A percentile compares a stretch with the other conserved stretches of the same genome.
phyloP scores from a whole-genome alignment of 2,113 vertebrate species.

The Podilymbus podiceps region DNA sequence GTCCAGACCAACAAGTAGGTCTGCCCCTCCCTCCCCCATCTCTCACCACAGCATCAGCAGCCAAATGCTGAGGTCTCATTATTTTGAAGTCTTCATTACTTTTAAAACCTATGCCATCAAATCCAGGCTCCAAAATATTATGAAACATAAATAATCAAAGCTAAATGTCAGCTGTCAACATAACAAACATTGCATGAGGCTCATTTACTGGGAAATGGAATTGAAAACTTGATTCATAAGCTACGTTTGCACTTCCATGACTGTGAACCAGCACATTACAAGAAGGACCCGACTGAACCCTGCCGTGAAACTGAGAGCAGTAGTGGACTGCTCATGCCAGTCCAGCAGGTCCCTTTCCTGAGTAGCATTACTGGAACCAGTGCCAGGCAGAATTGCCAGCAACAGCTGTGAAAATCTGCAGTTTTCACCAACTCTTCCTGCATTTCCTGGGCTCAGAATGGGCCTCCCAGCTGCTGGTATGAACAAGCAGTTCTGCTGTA shows the following conservation, averaged over 20 bases:
- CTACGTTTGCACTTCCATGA: not conserved
- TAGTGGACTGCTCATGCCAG: rapidly evolving
- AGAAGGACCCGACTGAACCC: rapidly evolving
- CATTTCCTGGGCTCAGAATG: not conserved
- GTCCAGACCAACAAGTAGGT: not conserved
- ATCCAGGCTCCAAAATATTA: not conserved
- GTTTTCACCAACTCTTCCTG: not conserved
- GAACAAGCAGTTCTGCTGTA: not conserved
- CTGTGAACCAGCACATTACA: not conserved
- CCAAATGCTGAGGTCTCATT: not conserved
- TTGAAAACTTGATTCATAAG: not conserved
- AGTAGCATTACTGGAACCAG: not conserved
- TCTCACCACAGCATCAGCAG: not conserved
- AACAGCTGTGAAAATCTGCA: not conserved
- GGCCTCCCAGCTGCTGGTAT: not conserved
- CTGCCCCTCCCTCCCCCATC: not conserved
- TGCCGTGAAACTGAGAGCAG: rapidly evolving
- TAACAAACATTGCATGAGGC: not conserved
- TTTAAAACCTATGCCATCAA: not conserved
- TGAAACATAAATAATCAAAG: slow-evolving; percentile 4
- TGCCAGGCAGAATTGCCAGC: not conserved
- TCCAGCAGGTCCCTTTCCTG: not conserved
- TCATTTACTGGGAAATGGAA: not conserved
- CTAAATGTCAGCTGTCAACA: not conserved
- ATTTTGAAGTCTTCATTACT: not conserved